These are phyloP conservation scores for Leptoclinus maculatus DNA, from an alignment of 2,797 vertebrate genomes.

Conservation along the genomic window DNA sequence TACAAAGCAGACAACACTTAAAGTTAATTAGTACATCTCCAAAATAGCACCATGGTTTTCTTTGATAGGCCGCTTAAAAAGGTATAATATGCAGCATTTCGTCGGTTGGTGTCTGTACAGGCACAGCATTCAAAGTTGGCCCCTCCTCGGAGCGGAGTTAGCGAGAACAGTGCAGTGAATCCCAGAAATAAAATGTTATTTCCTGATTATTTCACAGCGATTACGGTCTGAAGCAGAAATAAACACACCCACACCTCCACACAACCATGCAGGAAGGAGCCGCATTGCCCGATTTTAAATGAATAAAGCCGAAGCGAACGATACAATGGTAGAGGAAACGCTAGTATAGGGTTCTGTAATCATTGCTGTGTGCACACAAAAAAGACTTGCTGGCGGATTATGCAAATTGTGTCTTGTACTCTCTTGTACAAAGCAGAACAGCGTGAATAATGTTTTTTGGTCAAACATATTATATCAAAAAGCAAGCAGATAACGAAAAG, in stretches of 20 bases:
- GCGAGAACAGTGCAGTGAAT: too few species aligned
- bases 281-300: neutral
- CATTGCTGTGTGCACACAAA: neutral
- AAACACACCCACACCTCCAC: neutral
- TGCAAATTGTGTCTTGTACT: neutral
- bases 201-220: too few species aligned
- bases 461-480: neutral
- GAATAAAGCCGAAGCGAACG: neutral
- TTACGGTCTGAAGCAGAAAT: neutral
- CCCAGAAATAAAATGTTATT: too few species aligned
- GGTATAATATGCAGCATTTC: too few species aligned
- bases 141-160: too few species aligned
- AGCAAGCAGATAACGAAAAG: conserved; percentile 2
- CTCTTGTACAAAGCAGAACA: conserved; percentile 3
- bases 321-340: neutral
- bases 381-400: neutral
- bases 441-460: neutral
- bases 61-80: too few species aligned
- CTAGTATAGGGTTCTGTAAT: neutral
- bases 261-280: neutral
- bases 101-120: too few species aligned
- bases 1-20: neutral
- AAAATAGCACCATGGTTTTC: neutral
- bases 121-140: too few species aligned
- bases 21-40: neutral